phyloP scores from a whole-genome alignment of 2,797 vertebrate genomes.

The Poecile montanus region DNA sequence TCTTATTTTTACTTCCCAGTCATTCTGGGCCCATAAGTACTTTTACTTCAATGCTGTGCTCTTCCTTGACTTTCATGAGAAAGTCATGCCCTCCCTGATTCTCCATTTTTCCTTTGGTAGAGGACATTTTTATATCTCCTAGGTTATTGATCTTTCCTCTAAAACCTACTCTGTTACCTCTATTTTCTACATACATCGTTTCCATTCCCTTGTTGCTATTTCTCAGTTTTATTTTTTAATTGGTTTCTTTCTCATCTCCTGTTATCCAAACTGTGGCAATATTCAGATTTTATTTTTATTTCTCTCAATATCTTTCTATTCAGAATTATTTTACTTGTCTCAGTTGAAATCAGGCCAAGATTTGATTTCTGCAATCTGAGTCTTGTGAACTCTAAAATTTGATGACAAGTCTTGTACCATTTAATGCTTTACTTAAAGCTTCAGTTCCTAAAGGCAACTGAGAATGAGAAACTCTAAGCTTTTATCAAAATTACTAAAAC shows the following conservation, averaged over 20 bases:
- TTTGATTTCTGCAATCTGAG: not conserved
- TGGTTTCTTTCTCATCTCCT: not conserved
- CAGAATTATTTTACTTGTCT: not conserved
- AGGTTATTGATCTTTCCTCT: not conserved
- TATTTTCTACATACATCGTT: not conserved
- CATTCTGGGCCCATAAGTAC: not conserved
- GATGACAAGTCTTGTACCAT: not conserved
- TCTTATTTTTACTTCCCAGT: not conserved
- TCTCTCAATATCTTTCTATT: not conserved
- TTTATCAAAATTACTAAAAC: conserved; percentile 42
- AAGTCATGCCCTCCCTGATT: not conserved
- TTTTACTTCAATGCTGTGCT: not conserved
- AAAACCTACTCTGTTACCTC: not conserved
- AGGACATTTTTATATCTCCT: not conserved
- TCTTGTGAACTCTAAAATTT: not conserved
- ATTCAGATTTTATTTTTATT: not conserved
- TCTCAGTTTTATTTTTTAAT: not conserved
- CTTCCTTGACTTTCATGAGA: not conserved
- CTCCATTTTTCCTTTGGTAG: accelerated
- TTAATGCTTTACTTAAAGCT: conserved; percentile 33
- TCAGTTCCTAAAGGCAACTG: not conserved
- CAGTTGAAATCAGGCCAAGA: not conserved
- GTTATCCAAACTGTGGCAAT: not conserved
- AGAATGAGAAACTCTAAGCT: conserved; percentile 24
- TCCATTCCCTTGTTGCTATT: not conserved